phyloP scores from a whole-genome alignment of 2,797 vertebrate species.

The Parotocinclus haroldoi region DNA sequence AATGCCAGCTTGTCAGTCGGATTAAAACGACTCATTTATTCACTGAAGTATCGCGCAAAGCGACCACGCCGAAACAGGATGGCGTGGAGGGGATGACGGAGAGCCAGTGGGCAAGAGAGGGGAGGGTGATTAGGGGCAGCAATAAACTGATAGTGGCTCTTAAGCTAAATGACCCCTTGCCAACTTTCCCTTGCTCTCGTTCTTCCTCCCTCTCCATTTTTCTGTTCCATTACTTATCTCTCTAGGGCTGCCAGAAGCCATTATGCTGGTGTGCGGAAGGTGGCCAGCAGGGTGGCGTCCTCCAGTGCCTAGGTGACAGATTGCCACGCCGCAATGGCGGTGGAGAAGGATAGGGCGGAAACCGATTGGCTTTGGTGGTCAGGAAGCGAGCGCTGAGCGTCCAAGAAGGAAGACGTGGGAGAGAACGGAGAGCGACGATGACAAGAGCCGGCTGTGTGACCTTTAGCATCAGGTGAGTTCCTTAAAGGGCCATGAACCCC shows the following conservation, averaged over 20 bases:
- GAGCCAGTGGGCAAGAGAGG: constrained; percentile 52
- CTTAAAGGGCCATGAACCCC: constrained; percentile 70
- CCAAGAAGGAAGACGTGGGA: constrained; percentile 64
- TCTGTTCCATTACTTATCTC: constrained; percentile 69
- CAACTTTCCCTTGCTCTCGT: constrained; percentile 28
- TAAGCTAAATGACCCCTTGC: constrained; percentile 69
- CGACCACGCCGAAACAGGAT: constrained; percentile 85
- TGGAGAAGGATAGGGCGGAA: constrained; percentile 83
- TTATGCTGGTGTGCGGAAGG: constrained; percentile 96
- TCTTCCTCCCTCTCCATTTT: constrained; percentile 43
- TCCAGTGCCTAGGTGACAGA: constrained; percentile 95
- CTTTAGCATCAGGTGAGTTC: constrained; percentile 69
- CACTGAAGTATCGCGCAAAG: constrained; percentile 97
- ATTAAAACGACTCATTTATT: constrained; percentile 99
- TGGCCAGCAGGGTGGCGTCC: constrained; percentile 91
- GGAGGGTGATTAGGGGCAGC: constrained; percentile 49
- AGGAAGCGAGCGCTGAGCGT: constrained; percentile 87
- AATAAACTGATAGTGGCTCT: constrained; percentile 68
- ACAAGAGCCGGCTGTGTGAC: constrained; percentile 77
- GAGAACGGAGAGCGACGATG: constrained; percentile 64
- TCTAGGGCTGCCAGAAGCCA: constrained; percentile 94
- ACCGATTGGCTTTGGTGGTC: constrained; percentile 89
- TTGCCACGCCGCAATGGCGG: constrained; percentile 92
- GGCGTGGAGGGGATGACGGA: constrained; percentile 59
- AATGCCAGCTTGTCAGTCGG: constrained; percentile 99